A percentile compares a stretch with the other conserved stretches of the same genome.
These are phyloP conservation scores for Alouatta palliata DNA, from an alignment of 2,113 vertebrate genomes.

Conservation along the genomic window DNA sequence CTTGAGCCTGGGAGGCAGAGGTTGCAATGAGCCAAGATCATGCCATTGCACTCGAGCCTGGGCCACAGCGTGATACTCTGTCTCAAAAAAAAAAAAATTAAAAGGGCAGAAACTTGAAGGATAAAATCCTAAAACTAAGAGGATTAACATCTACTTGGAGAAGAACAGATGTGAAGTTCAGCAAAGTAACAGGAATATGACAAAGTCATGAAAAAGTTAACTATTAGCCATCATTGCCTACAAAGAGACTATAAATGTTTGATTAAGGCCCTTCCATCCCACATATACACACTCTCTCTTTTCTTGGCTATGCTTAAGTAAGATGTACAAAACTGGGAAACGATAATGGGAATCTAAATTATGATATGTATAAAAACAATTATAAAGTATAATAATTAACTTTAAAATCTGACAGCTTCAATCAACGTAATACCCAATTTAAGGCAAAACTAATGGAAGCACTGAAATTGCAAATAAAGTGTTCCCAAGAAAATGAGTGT, in stretches of 20 bases:
- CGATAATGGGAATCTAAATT: not conserved
- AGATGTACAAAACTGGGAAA: not conserved
- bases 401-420: not conserved
- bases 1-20: no score
- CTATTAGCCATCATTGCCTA: not conserved
- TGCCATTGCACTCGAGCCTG: no score
- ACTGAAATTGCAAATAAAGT: slow-evolving; percentile 28
- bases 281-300: not conserved
- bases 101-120: not conserved
- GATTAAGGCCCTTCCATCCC: not conserved
- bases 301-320: not conserved
- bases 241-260: not conserved
- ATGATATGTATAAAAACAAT: slow-evolving; percentile 12
- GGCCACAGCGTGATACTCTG: no score
- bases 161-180: slow-evolving; percentile 21
- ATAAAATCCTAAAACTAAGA: slow-evolving; percentile 4
- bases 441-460: slow-evolving; percentile 11
- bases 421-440: slow-evolving; percentile 33
- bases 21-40: no score
- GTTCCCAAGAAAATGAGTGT: not conserved
- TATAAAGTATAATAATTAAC: not conserved
- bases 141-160: slow-evolving; percentile 20
- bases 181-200: not conserved
- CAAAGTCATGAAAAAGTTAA: not conserved
- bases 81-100: no score